Conservation (phyloP, 2,797 vertebrate genomes). For the Simalia tracyae region DNA sequence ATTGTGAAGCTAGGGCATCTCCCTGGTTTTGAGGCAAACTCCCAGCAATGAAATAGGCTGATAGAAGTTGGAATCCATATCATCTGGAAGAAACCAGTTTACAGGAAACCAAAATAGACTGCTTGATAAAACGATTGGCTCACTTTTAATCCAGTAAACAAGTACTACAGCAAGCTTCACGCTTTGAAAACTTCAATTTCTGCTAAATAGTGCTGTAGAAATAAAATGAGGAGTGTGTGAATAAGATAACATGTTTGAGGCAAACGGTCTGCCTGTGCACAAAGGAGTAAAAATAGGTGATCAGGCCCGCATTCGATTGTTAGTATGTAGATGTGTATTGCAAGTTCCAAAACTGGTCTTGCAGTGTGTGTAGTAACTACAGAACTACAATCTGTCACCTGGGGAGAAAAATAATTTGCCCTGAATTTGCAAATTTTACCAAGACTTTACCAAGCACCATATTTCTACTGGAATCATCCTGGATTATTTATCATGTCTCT, state of each 20-base stretch:
- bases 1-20: background rate
- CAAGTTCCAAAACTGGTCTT: background rate
- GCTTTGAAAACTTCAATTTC: background rate
- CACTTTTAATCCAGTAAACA: background rate
- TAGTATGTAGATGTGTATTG: background rate
- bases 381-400: background rate
- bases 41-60: background rate
- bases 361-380: background rate
- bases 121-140: background rate
- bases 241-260: background rate
- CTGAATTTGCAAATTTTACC: background rate
- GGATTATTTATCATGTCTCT: constrained; percentile 38
- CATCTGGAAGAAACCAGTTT: background rate
- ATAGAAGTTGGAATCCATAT: background rate
- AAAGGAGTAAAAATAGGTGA: background rate
- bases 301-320: background rate
- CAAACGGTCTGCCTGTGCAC: background rate
- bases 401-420: background rate
- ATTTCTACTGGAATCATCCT: constrained; percentile 44
- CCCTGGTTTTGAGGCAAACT: background rate
- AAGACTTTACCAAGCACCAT: constrained; percentile 1
- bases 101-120: background rate
- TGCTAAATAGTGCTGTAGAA: background rate
- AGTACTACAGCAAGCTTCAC: background rate
- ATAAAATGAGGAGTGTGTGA: background rate